Evolutionary conservation across 2,888 invertebrate species (phyloP).

Genomic region (Drosophila borborema): DNA sequence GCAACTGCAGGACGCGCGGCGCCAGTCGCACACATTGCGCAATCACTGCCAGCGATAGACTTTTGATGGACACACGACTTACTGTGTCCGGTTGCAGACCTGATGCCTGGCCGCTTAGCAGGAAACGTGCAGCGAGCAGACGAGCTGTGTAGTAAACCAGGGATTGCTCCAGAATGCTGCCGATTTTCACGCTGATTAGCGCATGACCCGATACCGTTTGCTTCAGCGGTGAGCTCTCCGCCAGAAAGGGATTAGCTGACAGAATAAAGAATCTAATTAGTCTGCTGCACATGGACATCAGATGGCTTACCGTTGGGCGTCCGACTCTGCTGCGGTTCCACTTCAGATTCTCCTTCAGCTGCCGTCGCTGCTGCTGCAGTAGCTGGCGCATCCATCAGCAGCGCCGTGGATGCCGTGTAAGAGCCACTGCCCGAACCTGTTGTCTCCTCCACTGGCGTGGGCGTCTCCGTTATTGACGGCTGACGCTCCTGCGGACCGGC

Average conservation of each 20-base stretch:
- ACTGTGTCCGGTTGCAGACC: constrained; percentile 90
- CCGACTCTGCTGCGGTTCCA: constrained; percentile 51
- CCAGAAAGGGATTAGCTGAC: constrained; percentile 80
- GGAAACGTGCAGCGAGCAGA: constrained; percentile 82
- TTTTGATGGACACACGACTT: constrained; percentile 95
- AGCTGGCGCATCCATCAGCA: constrained; percentile 68
- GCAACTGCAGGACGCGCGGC: constrained; percentile 90
- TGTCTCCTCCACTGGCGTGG: constrained; percentile 70
- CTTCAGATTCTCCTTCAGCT: constrained; percentile 42
- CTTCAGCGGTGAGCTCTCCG: constrained; percentile 67
- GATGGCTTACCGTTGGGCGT: constrained; percentile 68
- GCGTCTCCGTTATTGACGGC: constrained; percentile 63
- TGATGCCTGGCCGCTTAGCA: constrained; percentile 85
- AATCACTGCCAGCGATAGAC: constrained; percentile 93
- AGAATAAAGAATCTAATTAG: constrained; percentile 57
- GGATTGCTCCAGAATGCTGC: constrained; percentile 83
- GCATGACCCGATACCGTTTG: constrained; percentile 59
- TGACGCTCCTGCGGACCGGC: constrained; percentile 67
- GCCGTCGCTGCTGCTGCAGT: background rate
- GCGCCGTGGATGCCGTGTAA: constrained; percentile 79
- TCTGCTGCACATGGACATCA: constrained; percentile 26
- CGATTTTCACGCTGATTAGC: constrained; percentile 80
- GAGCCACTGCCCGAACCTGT: constrained; percentile 74
- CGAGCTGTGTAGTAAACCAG: constrained; percentile 84
- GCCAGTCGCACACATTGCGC: constrained; percentile 90